Base-by-base conservation (phyloP, 2,797 vertebrate genomes). In the Hypotaenidia philippensis region DNA sequence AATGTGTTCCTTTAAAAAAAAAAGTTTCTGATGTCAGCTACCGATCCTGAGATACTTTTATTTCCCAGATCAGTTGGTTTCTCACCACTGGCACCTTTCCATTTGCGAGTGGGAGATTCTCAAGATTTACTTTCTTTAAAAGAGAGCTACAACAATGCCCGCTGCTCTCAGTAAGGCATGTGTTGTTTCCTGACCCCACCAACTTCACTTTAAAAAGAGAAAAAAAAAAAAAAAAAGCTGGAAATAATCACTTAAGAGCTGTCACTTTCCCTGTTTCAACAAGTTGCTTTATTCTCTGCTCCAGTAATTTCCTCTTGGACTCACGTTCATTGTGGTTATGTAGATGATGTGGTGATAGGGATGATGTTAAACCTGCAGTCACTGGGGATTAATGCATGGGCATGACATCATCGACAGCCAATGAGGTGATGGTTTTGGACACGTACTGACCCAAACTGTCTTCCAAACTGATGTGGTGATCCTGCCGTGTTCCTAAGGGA, bases 381-480 rank as follows among this genome's bases (percentile, higher is more conserved):
- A 59, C 75, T 45, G 61, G 97, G 94, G 94, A 96, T 93, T 97
- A 96, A 97, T 94, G 81, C 85, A 29, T 9, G 95, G 86, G 27
- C 77, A 96, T 98, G 97, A 97, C 96, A 94, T 97, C 97, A 97
- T 84, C 83, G 44, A n/a, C 84, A 97, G 91, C 97, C 97, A 97
- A 97, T 98, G 94, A 84, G 91, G 93, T 74, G 40, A 52, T 95
- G 91, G 81, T 72, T 95, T 96, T 82, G 93, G 94, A 85, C 91
- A 75, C 17, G 16, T 66, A 52, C 70, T 91, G 92, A 96, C 91
- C 93, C 93, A 78, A 96, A 97, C 61, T 92, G 59, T 25, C 69
- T 83, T 74, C 92, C 90, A 77, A 84, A 92, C 11, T 38, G 61
- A 72, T 53, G 81, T 59, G 85, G 61, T 50, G 74, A 74, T 92